phyloP scores from a whole-genome alignment of 2,888 invertebrate genomes.

The Pteria penguin region DNA sequence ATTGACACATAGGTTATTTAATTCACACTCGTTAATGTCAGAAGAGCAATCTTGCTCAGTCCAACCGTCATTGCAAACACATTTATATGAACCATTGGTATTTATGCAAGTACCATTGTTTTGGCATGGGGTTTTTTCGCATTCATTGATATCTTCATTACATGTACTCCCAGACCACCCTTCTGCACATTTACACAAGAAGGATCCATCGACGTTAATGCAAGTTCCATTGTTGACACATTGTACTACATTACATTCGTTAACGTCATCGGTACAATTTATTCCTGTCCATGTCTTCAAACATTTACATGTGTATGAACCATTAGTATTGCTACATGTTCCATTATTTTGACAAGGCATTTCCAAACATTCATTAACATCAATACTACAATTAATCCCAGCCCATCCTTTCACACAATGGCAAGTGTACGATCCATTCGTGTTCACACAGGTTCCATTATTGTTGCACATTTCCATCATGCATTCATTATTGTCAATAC shows the following conservation, averaged over 20 bases:
- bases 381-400: constrained; percentile 35
- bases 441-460: constrained; percentile 30
- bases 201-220: no score
- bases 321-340: constrained; percentile 4
- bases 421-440: constrained; percentile 32
- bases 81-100: constrained; percentile 22
- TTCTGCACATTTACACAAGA: neutral
- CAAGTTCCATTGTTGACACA: no score
- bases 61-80: constrained; percentile 35
- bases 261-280: no score
- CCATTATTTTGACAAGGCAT: constrained; percentile 23
- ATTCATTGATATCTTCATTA: constrained; percentile 32
- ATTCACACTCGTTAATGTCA: constrained; percentile 25
- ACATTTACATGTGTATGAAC: constrained; percentile 19
- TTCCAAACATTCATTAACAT: constrained; percentile 37
- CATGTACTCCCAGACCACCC: constrained; percentile 16
- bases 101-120: constrained; percentile 44
- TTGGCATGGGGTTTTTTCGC: constrained; percentile 21
- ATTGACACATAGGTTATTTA: neutral
- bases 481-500: constrained; percentile 38
- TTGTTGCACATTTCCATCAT: constrained; percentile 27
- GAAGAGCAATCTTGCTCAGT: constrained; percentile 25
- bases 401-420: constrained; percentile 31
- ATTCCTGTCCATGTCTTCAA: neutral
- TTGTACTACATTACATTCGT: neutral